Conservation (phyloP, 2,797 vertebrate species). For the Chelmon rostratus region DNA sequence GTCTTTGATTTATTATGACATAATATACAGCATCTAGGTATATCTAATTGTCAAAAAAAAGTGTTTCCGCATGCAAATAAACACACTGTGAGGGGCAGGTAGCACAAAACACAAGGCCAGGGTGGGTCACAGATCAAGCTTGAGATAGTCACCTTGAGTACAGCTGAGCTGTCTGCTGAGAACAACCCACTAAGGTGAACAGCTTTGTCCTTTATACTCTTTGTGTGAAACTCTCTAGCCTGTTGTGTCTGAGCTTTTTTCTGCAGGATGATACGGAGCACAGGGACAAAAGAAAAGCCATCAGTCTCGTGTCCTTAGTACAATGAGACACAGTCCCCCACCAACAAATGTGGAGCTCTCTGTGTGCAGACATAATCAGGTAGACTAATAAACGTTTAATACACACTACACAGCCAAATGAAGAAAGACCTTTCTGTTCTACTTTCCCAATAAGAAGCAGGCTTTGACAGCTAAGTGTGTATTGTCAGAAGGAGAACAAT, state of each 20-base stretch:
- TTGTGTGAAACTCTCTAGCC: conserved; percentile 96
- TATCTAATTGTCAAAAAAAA: not conserved
- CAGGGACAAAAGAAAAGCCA: conserved; percentile 59
- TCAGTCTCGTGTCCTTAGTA: conserved; percentile 37
- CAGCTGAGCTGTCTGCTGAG: conserved; percentile 83
- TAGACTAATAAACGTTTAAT: conserved; percentile 61
- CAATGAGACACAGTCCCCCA: conserved; percentile 46
- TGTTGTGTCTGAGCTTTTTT: conserved; percentile 93
- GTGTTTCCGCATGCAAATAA: conserved; percentile 41
- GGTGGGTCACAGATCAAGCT: conserved; percentile 44
- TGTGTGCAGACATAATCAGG: conserved; percentile 44
- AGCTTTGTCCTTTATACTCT: conserved; percentile 97
- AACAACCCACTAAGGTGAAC: conserved; percentile 94
- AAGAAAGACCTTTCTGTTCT: conserved; percentile 67
- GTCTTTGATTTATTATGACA: not conserved
- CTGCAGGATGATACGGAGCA: conserved; percentile 82
- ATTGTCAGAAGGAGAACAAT: conserved; percentile 64
- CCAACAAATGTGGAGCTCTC: conserved; percentile 20
- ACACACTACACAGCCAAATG: conserved; percentile 28
- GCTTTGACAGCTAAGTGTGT: conserved; percentile 57
- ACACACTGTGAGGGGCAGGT: conserved; percentile 24
- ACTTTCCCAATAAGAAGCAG: conserved; percentile 32
- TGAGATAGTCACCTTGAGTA: conserved; percentile 88
- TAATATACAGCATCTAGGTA: not conserved
- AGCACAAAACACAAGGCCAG: conserved; percentile 29